Evolutionary conservation across 2,888 invertebrate species (phyloP).

Genomic region (Aphodius sticticus): DNA sequence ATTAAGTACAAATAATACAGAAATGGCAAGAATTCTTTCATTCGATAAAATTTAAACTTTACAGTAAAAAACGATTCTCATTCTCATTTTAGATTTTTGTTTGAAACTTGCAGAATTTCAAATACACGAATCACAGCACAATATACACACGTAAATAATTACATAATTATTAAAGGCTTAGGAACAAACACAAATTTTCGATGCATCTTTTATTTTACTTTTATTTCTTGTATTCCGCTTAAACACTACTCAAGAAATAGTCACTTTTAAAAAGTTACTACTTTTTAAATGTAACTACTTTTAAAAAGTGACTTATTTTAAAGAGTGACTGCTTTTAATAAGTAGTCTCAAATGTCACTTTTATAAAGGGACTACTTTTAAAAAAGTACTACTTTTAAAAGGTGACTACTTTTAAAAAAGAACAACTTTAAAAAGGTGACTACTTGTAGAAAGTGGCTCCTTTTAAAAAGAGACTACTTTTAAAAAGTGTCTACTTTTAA

Average conservation of each 20-base stretch:
- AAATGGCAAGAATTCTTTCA: slow-evolving; percentile 57
- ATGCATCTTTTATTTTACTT: slow-evolving; percentile 11
- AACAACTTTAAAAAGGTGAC: too few species aligned
- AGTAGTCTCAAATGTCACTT: too few species aligned
- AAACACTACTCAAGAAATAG: neutral
- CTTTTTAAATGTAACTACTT: neutral
- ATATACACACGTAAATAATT: slow-evolving; percentile 44
- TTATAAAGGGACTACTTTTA: too few species aligned
- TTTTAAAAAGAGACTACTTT: too few species aligned
- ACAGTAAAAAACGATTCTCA: slow-evolving; percentile 41
- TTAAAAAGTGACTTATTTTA: too few species aligned
- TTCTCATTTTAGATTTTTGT: slow-evolving; percentile 51
- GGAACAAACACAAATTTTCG: slow-evolving; percentile 52
- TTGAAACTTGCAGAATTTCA: slow-evolving; percentile 39
- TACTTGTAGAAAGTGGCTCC: too few species aligned
- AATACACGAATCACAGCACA: slow-evolving; percentile 60
- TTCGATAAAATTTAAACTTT: slow-evolving; percentile 54
- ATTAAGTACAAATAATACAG: slow-evolving; percentile 55
- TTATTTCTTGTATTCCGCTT: neutral
- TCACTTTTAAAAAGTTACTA: neutral
- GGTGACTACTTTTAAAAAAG: too few species aligned
- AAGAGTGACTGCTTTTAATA: too few species aligned
- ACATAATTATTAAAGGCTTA: slow-evolving; percentile 47
- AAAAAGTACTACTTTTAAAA: too few species aligned
- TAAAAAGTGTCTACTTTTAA: too few species aligned